Conservation (phyloP, 2,113 vertebrate species). For the Channa argus region DNA sequence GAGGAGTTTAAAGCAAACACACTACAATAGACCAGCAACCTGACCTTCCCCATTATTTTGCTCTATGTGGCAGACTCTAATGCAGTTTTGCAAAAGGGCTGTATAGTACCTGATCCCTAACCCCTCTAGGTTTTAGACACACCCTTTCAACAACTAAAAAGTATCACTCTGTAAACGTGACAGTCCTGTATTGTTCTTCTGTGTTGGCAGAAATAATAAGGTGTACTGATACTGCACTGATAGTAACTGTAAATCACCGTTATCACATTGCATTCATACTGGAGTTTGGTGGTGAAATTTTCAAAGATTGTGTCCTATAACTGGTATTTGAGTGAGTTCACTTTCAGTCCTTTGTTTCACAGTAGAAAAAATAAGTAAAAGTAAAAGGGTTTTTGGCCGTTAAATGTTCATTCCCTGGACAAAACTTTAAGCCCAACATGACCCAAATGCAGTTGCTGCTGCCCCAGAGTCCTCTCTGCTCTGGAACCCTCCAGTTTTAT, state of each 20-base stretch:
- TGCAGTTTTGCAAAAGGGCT: not conserved
- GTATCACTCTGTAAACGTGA: slow-evolving; percentile 34
- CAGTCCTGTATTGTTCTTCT: slow-evolving; percentile 12
- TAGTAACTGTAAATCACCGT: not conserved
- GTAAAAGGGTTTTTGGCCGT: slow-evolving; percentile 26
- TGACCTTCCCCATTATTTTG: slow-evolving; percentile 18
- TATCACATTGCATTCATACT: not conserved
- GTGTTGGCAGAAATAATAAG: not conserved
- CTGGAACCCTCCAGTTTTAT: slow-evolving; percentile 17
- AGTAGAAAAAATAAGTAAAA: slow-evolving; percentile 13
- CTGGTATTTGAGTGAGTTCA: not conserved
- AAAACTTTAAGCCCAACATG: slow-evolving; percentile 75
- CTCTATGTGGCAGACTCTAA: slow-evolving; percentile 14
- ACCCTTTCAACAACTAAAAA: slow-evolving; percentile 31
- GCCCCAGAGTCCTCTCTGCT: slow-evolving; percentile 50
- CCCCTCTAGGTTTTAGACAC: slow-evolving; percentile 38
- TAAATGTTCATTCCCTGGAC: slow-evolving; percentile 55
- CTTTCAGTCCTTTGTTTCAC: not conserved
- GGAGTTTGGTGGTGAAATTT: not conserved
- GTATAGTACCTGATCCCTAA: slow-evolving; percentile 48
- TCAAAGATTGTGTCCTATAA: no score
- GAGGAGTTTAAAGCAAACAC: slow-evolving; percentile 39
- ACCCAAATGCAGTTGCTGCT: slow-evolving; percentile 39
- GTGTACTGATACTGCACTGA: no score
- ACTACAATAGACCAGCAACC: not conserved